These are phyloP conservation scores for Cephalotes varians DNA, from an alignment of 2,888 invertebrate species.

Conservation along the genomic window DNA sequence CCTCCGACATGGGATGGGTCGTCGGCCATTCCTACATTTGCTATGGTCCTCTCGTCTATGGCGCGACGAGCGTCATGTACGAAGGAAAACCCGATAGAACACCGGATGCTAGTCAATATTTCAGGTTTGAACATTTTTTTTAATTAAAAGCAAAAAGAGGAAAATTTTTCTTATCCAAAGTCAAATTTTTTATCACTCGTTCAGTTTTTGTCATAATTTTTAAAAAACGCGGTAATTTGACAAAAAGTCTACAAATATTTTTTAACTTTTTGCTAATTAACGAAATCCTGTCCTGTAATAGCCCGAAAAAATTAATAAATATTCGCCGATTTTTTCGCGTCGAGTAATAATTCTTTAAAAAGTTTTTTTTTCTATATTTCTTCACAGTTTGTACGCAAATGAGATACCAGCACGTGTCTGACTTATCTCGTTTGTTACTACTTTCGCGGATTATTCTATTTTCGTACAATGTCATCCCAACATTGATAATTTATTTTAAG, in stretches of 20 bases:
- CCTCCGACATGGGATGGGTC: conserved; percentile 96
- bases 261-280: not conserved
- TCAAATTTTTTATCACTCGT: not conserved
- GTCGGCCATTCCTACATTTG: conserved; percentile 98
- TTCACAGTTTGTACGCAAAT: not conserved
- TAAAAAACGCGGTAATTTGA: not conserved
- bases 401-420: not conserved
- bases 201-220: not conserved
- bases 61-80: conserved; percentile 93
- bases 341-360: not conserved
- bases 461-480: not conserved
- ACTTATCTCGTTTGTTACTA: not conserved
- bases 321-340: too few species aligned
- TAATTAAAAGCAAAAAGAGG: not conserved
- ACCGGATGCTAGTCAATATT: conserved; percentile 96
- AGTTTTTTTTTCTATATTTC: not conserved
- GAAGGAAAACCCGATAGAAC: conserved; percentile 98
- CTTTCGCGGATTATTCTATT: not conserved
- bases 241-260: not conserved
- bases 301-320: not conserved
- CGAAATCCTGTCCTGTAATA: too few species aligned
- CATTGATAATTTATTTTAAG: not conserved
- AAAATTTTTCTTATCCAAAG: not conserved
- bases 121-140: conserved; percentile 87
- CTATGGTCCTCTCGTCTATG: conserved; percentile 94